phyloP scores from a whole-genome alignment of 2,113 vertebrate species.

The Urocolius indicus region DNA sequence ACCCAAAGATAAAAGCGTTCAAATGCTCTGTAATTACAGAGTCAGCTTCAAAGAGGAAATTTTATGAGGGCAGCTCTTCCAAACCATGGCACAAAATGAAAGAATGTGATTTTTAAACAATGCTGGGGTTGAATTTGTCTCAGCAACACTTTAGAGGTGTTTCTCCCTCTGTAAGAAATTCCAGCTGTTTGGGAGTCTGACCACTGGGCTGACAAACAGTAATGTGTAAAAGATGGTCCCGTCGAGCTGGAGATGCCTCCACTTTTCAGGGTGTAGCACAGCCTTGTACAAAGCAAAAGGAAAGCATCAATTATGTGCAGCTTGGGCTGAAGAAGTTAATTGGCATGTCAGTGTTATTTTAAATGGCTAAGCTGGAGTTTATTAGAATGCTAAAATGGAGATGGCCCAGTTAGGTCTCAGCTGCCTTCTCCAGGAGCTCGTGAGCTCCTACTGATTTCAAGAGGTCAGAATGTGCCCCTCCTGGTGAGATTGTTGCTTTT shows the following conservation, averaged over 20 bases:
- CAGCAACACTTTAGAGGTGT: neutral
- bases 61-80: slow-evolving; percentile 10
- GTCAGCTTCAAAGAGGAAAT: slow-evolving; percentile 4
- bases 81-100: slow-evolving; percentile 6
- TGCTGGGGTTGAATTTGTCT: slow-evolving; percentile 1
- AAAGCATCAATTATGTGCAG: neutral
- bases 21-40: slow-evolving; percentile 17
- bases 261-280: neutral
- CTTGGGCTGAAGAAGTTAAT: neutral
- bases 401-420: neutral
- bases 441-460: neutral
- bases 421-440: neutral
- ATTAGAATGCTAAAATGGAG: neutral
- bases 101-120: slow-evolving; percentile 5
- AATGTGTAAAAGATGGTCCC: neutral
- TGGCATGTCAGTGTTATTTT: neutral
- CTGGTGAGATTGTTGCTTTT: neutral
- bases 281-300: neutral
- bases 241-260: neutral
- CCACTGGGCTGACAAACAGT: neutral
- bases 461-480: neutral
- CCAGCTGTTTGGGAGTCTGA: neutral
- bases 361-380: neutral
- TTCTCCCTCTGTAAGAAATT: neutral
- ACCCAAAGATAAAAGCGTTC: neutral